These are phyloP conservation scores for Threskiornis aethiopicus DNA, from an alignment of 2,797 vertebrate genomes.

Conservation along the genomic window DNA sequence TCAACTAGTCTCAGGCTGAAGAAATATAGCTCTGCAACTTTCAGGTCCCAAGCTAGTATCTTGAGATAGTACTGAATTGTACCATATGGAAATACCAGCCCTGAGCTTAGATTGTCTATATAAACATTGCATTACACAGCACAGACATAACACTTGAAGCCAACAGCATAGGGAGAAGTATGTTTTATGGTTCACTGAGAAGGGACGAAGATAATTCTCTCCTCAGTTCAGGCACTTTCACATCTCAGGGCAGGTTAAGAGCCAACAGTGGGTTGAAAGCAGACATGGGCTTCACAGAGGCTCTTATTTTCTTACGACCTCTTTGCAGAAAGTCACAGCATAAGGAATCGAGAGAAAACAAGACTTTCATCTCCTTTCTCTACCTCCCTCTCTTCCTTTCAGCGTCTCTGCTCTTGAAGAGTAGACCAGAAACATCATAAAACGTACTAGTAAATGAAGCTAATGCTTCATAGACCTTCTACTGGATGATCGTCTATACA, in stretches of 20 bases:
- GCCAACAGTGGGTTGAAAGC: neutral
- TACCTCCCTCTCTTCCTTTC: neutral
- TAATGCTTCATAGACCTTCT: neutral
- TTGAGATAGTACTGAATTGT: neutral
- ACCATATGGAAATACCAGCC: neutral
- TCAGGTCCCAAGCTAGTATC: neutral
- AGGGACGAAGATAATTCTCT: neutral
- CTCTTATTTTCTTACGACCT: neutral
- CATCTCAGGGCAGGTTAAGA: neutral
- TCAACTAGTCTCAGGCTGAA: neutral
- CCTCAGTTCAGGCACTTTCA: neutral
- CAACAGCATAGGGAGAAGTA: neutral
- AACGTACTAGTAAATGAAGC: neutral
- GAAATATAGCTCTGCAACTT: neutral
- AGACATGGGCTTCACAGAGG: neutral
- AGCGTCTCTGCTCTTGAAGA: neutral
- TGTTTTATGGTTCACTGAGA: neutral
- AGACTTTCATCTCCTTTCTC: neutral
- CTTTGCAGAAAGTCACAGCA: neutral
- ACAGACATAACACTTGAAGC: neutral
- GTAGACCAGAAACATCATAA: neutral
- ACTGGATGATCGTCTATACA: fast-evolving
- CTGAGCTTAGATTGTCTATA: neutral
- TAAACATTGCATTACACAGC: neutral
- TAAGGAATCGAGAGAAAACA: neutral